Percentiles rank a stretch among this genome's conserved stretches.
These are phyloP conservation scores for Drosophila leonis DNA, from an alignment of 2,888 invertebrate species.

Conservation along the genomic window DNA sequence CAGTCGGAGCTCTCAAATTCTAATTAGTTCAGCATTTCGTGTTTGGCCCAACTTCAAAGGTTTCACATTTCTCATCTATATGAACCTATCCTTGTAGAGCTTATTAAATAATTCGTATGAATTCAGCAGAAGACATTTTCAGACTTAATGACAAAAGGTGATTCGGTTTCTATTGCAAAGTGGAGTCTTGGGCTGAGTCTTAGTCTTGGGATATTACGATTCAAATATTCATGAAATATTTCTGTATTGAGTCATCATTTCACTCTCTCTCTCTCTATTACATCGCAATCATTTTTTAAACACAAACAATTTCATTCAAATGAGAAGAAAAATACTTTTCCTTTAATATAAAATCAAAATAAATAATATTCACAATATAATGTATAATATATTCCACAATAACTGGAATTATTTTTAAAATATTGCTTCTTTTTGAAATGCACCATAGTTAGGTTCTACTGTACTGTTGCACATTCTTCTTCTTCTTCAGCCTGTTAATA, in stretches of 20 bases:
- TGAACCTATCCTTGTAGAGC: background rate
- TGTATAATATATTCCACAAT: too few relatives aligned
- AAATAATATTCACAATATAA: too few relatives aligned
- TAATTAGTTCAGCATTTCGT: slow-evolving; percentile 8
- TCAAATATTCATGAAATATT: background rate
- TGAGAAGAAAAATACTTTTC: background rate
- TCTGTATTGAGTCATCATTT: background rate
- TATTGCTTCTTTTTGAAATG: background rate
- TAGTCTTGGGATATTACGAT: background rate
- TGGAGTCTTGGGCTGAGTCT: background rate
- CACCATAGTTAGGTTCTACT: background rate
- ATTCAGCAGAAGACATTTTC: too few relatives aligned
- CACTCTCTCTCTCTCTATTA: too few relatives aligned
- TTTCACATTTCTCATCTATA: background rate
- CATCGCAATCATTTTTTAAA: too few relatives aligned
- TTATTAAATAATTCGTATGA: background rate
- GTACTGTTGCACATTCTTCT: background rate
- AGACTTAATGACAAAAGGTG: background rate
- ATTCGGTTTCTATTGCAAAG: background rate
- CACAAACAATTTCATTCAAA: too few relatives aligned
- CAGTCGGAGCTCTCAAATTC: slow-evolving; percentile 14
- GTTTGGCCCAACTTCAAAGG: background rate
- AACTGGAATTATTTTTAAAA: too few relatives aligned
- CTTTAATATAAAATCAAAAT: background rate
- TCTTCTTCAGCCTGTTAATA: background rate